Conservation (phyloP, 2,113 vertebrate species). For the Furnarius figulus region DNA sequence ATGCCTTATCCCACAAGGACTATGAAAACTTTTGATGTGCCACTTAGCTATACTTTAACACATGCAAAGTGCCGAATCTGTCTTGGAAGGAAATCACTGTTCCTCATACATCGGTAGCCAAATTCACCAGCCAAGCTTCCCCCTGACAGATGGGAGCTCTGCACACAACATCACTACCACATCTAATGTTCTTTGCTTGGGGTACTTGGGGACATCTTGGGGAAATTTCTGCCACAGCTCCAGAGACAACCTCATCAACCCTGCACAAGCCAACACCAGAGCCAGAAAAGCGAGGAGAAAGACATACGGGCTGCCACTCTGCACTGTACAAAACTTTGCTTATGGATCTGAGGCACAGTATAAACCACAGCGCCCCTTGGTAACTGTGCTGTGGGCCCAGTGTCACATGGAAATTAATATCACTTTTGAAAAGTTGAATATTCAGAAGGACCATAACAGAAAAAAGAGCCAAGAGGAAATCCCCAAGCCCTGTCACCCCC, state of each 20-base stretch:
- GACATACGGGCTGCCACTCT: fast-evolving
- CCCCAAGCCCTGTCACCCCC: background rate
- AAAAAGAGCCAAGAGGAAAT: background rate
- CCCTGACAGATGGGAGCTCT: background rate
- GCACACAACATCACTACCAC: background rate
- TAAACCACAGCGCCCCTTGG: background rate
- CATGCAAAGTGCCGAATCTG: background rate
- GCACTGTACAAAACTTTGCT: background rate
- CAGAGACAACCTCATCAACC: background rate
- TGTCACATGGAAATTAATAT: background rate
- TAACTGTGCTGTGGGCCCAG: background rate
- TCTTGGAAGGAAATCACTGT: background rate
- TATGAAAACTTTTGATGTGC: background rate
- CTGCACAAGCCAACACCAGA: background rate
- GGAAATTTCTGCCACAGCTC: background rate
- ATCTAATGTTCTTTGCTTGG: background rate
- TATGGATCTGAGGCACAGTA: background rate
- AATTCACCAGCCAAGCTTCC: background rate
- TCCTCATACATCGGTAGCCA: background rate
- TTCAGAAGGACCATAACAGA: background rate
- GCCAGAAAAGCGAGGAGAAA: background rate
- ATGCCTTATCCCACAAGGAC: background rate
- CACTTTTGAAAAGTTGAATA: background rate
- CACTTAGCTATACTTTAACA: background rate
- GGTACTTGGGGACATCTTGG: background rate